Conservation (phyloP, 2,113 vertebrate genomes). For the Lichenostomus cassidix region DNA sequence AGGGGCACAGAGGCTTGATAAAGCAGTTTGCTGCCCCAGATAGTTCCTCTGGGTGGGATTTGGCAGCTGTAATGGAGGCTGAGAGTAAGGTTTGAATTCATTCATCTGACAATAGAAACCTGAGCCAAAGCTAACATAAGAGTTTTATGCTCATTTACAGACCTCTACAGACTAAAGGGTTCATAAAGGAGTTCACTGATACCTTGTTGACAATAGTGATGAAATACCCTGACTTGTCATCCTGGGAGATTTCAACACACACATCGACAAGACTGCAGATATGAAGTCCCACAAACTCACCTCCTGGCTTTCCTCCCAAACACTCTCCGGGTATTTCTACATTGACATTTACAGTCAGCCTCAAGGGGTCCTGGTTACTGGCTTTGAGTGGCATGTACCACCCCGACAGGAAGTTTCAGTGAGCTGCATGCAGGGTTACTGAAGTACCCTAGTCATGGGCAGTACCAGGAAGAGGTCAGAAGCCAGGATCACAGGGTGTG, state of each 20-base stretch:
- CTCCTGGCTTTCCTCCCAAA: slow-evolving; percentile 50
- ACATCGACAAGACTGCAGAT: slow-evolving; percentile 55
- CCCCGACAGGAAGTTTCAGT: neutral
- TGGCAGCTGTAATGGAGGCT: slow-evolving; percentile 38
- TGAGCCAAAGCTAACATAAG: slow-evolving; percentile 65
- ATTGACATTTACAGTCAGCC: neutral
- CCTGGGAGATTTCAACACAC: slow-evolving; percentile 69
- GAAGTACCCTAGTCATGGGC: neutral
- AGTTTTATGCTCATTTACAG: slow-evolving; percentile 68
- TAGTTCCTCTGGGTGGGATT: slow-evolving; percentile 62
- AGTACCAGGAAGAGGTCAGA: neutral
- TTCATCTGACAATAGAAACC: slow-evolving; percentile 66
- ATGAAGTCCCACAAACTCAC: slow-evolving; percentile 35
- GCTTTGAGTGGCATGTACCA: neutral
- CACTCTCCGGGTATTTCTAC: neutral
- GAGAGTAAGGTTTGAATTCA: slow-evolving; percentile 53
- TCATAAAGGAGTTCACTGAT: slow-evolving; percentile 66
- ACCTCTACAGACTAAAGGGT: slow-evolving; percentile 57
- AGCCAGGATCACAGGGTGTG: neutral
- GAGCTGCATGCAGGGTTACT: neutral
- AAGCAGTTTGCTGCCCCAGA: slow-evolving; percentile 41
- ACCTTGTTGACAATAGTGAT: slow-evolving; percentile 66
- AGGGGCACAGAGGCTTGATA: slow-evolving; percentile 51
- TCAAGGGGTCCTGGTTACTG: neutral
- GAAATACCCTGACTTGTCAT: slow-evolving; percentile 67